Evolutionary conservation across 2,888 invertebrate genomes (phyloP), one percentile per base, ranked within the genome.

Genomic region (Sarcophaga carnaria): DNA sequence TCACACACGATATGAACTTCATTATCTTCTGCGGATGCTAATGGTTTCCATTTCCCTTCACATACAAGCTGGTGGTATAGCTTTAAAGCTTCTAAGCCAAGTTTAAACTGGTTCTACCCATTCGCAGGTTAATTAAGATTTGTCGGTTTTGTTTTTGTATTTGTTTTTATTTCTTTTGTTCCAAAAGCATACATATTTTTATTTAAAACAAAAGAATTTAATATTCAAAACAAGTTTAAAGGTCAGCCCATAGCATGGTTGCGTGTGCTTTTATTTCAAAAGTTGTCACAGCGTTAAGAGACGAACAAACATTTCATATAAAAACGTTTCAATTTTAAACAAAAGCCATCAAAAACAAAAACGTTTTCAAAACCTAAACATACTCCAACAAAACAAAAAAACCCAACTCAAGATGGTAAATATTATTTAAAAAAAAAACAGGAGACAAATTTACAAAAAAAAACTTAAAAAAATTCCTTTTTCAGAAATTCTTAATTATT

Each of bases 401-500:
- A 37, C 2, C 3, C 54, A 54, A 54, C 17, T 54, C 12, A 54
- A 54, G 17, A 54, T 54, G 54, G 54, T 54, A 54, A 54, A 54
- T 54, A 14, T 54, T 14, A 5, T 54, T 37, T 2, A 54, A 14
- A 54, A 14, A 12, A 17, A 54, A 17, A 1, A 49, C 0, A 12
- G 12, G 2, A 54, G 12, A 54, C 14, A 14, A 14, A 14, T 4
- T 49, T 12, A 14, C 14, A 12, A 49, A 4, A 14, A 49, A 49
- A 49, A 49, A 12, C 49, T 12, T 0, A 49, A 49, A 54, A 54
- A 14, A 14, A 54, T 54, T 54, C 17, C 14, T 17, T 54, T 74
- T 75, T 10, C 60, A 91, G 92, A 91, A 92, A 90, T 64, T 91
- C 79, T 37, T 91, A 47, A 85, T 91, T 85, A 82, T 91, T 85